Conservation (phyloP, 2,888 invertebrate genomes). For the Hypselothyrea guttata region DNA sequence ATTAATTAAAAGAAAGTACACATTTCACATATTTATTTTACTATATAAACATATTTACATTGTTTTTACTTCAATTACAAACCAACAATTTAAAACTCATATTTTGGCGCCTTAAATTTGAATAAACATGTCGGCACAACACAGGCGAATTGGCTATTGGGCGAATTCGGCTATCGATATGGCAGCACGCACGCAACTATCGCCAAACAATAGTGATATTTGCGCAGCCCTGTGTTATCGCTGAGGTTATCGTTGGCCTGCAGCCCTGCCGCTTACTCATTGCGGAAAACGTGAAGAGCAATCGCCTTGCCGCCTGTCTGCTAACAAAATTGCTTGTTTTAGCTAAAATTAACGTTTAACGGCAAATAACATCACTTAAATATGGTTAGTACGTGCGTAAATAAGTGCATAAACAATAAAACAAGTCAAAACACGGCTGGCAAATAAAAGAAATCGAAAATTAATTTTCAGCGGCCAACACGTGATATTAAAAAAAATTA, state of each 20-base stretch:
- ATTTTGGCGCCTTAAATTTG: no score
- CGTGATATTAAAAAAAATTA: constrained; percentile 34
- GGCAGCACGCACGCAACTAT: neutral
- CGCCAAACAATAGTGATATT: constrained; percentile 2
- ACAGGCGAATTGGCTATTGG: no score
- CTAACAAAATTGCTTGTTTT: constrained; percentile 63
- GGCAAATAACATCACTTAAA: constrained; percentile 60
- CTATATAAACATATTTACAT: no score
- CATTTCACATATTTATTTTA: no score
- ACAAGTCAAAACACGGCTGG: neutral
- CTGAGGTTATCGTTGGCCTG: constrained; percentile 3
- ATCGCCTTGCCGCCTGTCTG: constrained; percentile 64
- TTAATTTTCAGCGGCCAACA: constrained; percentile 13
- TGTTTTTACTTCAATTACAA: no score
- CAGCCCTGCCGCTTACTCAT: constrained; percentile 56
- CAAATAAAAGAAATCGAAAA: neutral
- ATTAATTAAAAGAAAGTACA: no score
- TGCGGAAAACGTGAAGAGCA: constrained; percentile 67
- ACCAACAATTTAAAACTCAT: no score
- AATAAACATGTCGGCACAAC: no score
- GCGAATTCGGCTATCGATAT: neutral
- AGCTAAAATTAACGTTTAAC: constrained; percentile 37
- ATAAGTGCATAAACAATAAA: constrained; percentile 26
- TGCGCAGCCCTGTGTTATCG: constrained; percentile 10
- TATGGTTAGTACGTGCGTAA: constrained; percentile 73